These are phyloP conservation scores for Mustela lutreola DNA, from an alignment of 2,113 vertebrate species.

Conservation along the genomic window DNA sequence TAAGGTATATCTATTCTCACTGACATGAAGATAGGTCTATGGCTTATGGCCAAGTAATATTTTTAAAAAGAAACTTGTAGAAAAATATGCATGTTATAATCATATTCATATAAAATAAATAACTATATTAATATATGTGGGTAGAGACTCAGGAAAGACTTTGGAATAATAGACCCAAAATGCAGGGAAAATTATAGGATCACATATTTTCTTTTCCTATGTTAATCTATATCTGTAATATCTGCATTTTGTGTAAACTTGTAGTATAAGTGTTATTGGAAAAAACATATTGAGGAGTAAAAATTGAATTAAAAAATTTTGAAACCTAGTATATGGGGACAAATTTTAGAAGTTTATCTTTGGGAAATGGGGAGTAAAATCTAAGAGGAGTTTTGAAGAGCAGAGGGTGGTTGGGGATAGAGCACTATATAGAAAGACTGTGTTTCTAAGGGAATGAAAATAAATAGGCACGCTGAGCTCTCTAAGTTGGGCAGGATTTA, in stretches of 20 bases:
- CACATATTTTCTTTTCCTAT: background rate
- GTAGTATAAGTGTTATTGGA: background rate
- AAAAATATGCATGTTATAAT: background rate
- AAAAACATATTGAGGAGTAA: slow-evolving; percentile 24
- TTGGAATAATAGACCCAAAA: background rate
- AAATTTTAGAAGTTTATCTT: slow-evolving; percentile 6
- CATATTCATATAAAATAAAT: background rate
- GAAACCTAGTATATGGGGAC: background rate
- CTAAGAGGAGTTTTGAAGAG: background rate
- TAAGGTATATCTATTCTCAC: background rate
- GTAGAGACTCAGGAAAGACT: background rate
- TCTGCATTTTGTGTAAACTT: background rate
- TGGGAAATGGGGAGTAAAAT: background rate
- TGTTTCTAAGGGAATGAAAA: background rate
- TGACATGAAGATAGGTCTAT: background rate
- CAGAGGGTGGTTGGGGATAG: background rate
- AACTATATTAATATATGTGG: background rate
- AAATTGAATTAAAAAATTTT: background rate
- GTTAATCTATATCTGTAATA: background rate
- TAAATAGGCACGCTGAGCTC: background rate
- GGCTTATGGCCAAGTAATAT: background rate
- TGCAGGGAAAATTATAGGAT: background rate
- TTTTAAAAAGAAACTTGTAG: background rate
- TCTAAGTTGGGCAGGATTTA: background rate
- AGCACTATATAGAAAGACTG: background rate